These are phyloP conservation scores for Paralvinella palmiformis DNA, from an alignment of 1,140 invertebrate species.

Conservation along the genomic window DNA sequence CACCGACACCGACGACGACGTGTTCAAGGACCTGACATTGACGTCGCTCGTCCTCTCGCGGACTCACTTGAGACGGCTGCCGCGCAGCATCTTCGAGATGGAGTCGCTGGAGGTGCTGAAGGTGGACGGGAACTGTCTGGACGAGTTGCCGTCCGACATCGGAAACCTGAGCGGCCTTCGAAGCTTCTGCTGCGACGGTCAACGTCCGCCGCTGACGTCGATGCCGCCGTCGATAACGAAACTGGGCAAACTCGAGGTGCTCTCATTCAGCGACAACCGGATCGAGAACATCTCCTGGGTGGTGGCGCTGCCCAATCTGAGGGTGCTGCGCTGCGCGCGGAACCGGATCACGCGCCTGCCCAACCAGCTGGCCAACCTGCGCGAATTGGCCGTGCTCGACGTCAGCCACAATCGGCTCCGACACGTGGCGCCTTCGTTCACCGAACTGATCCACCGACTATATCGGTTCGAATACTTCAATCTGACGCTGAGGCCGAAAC, in stretches of 20 bases:
- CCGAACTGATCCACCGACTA: constrained; percentile 12
- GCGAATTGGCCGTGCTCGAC: constrained; percentile 18
- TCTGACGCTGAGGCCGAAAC: constrained; percentile 16
- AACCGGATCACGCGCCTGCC: constrained; percentile 20
- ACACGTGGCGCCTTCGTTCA: constrained; percentile 17
- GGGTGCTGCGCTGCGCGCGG: constrained; percentile 18
- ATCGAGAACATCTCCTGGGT: constrained; percentile 21
- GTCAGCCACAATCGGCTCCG: constrained; percentile 21
- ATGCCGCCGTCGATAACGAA: constrained; percentile 15
- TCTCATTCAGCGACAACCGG: constrained; percentile 22
- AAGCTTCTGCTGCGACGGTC: constrained; percentile 18
- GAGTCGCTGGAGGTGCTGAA: constrained; percentile 17
- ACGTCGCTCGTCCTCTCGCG: constrained; percentile 21
- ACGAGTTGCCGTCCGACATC: constrained; percentile 17
- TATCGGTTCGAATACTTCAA: constrained; percentile 22
- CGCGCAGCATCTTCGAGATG: constrained; percentile 16
- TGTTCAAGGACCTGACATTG: constrained; percentile 8
- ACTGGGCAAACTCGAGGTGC: constrained; percentile 10
- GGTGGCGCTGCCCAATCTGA: constrained; percentile 11
- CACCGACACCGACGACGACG: constrained; percentile 5
- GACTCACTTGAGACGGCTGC: constrained; percentile 18
- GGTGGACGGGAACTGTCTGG: constrained; percentile 18
- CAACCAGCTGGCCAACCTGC: constrained; percentile 15
- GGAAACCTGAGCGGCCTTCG: constrained; percentile 14
- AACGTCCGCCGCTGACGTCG: constrained; percentile 18